These are phyloP conservation scores for Macrophya alboannulata DNA, from an alignment of 2,888 invertebrate genomes.

Conservation along the genomic window DNA sequence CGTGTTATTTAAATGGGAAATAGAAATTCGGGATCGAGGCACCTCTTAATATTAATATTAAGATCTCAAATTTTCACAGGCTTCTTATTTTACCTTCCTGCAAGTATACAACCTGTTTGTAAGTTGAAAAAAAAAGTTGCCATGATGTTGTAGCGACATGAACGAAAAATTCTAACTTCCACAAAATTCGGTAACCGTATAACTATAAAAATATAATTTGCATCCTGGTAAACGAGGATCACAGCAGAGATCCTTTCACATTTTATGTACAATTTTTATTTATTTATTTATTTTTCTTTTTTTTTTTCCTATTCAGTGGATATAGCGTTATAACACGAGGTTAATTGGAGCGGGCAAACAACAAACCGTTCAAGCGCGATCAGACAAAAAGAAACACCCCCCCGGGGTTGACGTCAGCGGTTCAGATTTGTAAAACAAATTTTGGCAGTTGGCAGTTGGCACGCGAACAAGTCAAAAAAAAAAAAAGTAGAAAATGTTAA, in stretches of 20 bases:
- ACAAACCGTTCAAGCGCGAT: not conserved
- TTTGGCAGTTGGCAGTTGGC: slow-evolving; percentile 10
- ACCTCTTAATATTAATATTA: too few relatives aligned
- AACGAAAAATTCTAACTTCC: not conserved
- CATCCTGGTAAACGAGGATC: not conserved
- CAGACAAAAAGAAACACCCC: not conserved
- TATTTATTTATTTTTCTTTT: not conserved
- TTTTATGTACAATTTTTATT: not conserved
- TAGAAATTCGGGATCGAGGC: too few relatives aligned
- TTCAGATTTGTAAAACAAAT: not conserved
- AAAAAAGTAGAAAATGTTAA: not conserved
- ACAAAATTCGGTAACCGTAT: not conserved
- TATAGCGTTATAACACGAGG: slow-evolving; percentile 16
- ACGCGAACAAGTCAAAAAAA: not conserved
- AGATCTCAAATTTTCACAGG: too few relatives aligned
- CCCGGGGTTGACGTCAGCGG: slow-evolving; percentile 1
- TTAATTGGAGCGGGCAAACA: slow-evolving; percentile 34
- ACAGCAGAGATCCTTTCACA: slow-evolving; percentile 21
- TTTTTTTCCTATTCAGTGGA: slow-evolving; percentile 34
- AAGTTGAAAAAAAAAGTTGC: too few relatives aligned
- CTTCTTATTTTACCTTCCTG: too few relatives aligned
- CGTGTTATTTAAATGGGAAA: too few relatives aligned
- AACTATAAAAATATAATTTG: not conserved
- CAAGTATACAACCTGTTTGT: too few relatives aligned
- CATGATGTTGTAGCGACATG: not conserved